phyloP scores from a whole-genome alignment of 2,888 invertebrate genomes.

The Eremobia ochroleuca region DNA sequence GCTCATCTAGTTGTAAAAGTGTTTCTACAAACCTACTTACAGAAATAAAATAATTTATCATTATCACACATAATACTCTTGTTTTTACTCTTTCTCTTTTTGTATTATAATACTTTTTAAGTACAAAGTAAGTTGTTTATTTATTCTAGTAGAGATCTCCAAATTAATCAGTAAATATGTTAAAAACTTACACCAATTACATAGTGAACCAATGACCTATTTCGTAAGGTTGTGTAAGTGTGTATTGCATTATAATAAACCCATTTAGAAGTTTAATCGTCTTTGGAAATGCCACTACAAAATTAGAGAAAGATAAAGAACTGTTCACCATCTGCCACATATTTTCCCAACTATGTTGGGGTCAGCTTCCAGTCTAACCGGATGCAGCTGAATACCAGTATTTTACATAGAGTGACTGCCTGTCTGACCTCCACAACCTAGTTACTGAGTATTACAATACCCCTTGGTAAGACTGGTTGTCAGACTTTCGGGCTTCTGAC shows the following conservation, averaged over 20 bases:
- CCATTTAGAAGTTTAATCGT: constrained; percentile 22
- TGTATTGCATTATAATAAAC: constrained; percentile 24
- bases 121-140: constrained; percentile 4
- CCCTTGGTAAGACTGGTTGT: too few relatives aligned
- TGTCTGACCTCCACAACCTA: too few relatives aligned
- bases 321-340: too few relatives aligned
- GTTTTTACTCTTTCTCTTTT: too few relatives aligned
- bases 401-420: too few relatives aligned
- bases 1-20: neutral
- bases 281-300: constrained; percentile 14
- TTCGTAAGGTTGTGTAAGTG: constrained; percentile 38
- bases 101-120: neutral
- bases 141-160: neutral
- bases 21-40: neutral
- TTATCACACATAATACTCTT: too few relatives aligned
- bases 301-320: constrained; percentile 25
- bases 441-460: too few relatives aligned
- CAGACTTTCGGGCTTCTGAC: too few relatives aligned
- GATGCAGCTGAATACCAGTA: too few relatives aligned
- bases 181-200: constrained; percentile 21
- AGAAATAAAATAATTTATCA: neutral
- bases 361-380: too few relatives aligned
- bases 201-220: constrained; percentile 43
- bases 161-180: neutral
- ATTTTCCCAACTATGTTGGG: too few relatives aligned